Conservation (phyloP, 2,888 invertebrate genomes). For the Nomada hirtipes region DNA sequence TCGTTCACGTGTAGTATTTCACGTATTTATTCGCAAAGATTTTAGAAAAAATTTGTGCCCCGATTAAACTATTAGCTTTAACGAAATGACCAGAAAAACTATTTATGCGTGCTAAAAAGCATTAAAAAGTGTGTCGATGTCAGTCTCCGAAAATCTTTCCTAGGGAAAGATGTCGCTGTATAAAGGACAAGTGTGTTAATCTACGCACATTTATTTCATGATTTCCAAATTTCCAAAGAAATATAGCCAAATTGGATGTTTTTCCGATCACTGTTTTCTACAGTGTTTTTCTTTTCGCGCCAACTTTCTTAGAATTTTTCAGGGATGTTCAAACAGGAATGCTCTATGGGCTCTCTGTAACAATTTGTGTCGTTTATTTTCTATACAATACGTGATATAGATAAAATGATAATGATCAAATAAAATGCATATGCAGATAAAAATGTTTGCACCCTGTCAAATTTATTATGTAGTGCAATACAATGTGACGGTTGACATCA, state of each 20-base stretch:
- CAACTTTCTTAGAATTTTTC: not conserved
- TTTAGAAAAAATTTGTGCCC: constrained; percentile 15
- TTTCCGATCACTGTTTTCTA: constrained; percentile 18
- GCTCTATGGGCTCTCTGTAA: too few relatives aligned
- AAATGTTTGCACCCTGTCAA: not conserved
- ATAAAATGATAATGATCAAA: too few relatives aligned
- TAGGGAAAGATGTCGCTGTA: not conserved
- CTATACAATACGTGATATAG: not conserved
- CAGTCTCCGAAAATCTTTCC: not conserved
- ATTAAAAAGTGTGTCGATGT: constrained; percentile 18
- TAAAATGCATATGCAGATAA: too few relatives aligned
- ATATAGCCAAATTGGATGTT: constrained; percentile 3
- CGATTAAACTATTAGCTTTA: constrained; percentile 47
- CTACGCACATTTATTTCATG: constrained; percentile 2
- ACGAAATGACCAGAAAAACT: constrained; percentile 35
- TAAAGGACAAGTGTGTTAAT: not conserved
- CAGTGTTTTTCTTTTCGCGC: constrained; percentile 7
- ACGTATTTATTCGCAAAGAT: constrained; percentile 28
- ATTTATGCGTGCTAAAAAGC: constrained; percentile 26
- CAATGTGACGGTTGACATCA: not conserved
- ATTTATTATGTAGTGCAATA: not conserved
- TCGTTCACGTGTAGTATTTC: constrained; percentile 17
- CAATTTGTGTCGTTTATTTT: too few relatives aligned
- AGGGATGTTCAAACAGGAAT: not conserved
- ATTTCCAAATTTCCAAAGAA: not conserved